These are phyloP conservation scores for Podocnemis expansa DNA, from an alignment of 2,113 vertebrate species.

Conservation along the genomic window DNA sequence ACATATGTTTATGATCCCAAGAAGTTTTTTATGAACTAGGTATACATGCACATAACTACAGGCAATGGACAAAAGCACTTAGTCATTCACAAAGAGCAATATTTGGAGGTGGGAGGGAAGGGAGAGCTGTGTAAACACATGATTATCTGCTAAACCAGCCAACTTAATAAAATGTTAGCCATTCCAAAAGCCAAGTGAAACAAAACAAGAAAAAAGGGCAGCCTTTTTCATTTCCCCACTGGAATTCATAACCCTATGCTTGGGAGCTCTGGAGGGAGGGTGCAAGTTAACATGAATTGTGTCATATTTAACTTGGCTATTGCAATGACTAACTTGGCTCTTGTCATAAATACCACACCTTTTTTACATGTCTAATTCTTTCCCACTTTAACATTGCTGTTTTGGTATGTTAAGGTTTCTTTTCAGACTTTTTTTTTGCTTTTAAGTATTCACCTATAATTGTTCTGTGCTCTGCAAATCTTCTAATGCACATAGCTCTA, in stretches of 20 bases:
- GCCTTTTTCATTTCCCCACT: neutral
- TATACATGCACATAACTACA: neutral
- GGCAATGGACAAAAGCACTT: neutral
- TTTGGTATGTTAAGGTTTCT: constrained; percentile 16
- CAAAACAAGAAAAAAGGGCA: neutral
- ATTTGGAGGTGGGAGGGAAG: neutral
- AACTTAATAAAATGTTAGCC: neutral
- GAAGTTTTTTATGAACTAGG: neutral
- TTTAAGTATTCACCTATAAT: neutral
- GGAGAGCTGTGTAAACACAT: neutral
- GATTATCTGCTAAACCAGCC: neutral
- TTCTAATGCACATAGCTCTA: neutral
- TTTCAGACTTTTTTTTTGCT: constrained; percentile 11
- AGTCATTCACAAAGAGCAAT: neutral
- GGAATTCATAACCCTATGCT: neutral
- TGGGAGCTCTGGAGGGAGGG: constrained; percentile 2
- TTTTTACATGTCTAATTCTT: constrained; percentile 27
- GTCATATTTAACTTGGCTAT: constrained; percentile 63
- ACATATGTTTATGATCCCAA: neutral
- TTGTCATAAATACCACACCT: constrained; percentile 52
- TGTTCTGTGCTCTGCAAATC: neutral
- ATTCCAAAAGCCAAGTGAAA: constrained; percentile 30
- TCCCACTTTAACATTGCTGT: constrained; percentile 7
- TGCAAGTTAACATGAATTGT: neutral
- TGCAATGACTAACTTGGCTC: constrained; percentile 37